Conservation (phyloP, 2,797 vertebrate species). For the Acridotheres tristis region DNA sequence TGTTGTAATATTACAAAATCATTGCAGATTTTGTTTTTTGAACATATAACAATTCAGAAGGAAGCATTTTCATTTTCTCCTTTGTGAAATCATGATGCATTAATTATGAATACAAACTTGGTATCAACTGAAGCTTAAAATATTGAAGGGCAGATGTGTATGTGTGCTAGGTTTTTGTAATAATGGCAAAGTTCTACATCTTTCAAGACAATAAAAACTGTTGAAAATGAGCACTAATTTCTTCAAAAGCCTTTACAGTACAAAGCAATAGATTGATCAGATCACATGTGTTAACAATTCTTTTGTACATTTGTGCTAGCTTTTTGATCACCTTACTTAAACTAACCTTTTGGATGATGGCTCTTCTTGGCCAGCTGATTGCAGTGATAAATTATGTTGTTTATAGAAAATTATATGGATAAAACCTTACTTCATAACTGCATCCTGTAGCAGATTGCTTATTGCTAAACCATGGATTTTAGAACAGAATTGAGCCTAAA, state of each 20-base stretch:
- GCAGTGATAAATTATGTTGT: neutral
- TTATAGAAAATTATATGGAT: neutral
- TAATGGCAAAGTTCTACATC: neutral
- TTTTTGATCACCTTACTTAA: neutral
- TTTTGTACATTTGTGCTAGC: neutral
- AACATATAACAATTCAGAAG: neutral
- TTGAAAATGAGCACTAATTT: neutral
- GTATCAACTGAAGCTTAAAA: neutral
- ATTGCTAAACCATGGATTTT: neutral
- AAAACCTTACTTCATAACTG: neutral
- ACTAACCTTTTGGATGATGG: neutral
- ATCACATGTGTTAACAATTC: neutral
- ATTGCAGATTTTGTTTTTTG: constrained; percentile 12
- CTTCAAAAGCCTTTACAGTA: neutral
- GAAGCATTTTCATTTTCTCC: constrained; percentile 23
- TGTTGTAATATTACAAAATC: neutral
- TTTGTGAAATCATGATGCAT: neutral
- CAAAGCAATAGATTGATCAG: neutral
- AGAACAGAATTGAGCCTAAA: neutral
- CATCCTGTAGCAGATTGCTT: neutral
- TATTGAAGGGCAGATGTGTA: neutral
- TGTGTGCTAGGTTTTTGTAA: neutral
- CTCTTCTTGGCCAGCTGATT: neutral
- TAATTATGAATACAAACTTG: neutral
- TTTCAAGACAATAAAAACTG: neutral